Evolutionary conservation across 2,113 vertebrate species (phyloP), one percentile per base, ranked within the genome.

Genomic region (Chionodraco myersi): DNA sequence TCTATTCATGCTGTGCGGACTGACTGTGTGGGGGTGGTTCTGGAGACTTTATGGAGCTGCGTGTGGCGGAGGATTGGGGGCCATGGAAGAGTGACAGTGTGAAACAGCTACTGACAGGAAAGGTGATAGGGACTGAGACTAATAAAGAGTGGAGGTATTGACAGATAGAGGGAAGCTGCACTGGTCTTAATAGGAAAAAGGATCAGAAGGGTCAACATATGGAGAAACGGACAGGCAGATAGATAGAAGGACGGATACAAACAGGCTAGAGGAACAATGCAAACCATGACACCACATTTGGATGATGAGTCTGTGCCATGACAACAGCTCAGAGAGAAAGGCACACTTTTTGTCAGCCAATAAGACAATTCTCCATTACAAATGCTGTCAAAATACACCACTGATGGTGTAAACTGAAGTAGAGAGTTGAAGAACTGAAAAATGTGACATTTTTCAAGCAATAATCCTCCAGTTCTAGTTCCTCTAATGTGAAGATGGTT

Each of bases 41-140:
- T 75, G 81, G 75, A 85, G 84, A 77, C 70, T 87, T 83, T 82
- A 84, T 84, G 68, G 66, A 77, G 72, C 69, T 83, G 57, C 56
- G 71, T 48, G 45, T 74, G 76, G 72, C 76, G 77, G 61, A 72
- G 69, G 58, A 77, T 54, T 52, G 54, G 54, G 49, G 81, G 58
- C 60, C 58, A 41, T 54, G 57, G 60, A 75, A 73, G 78, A 82
- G 86, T 76, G 90, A 85, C 80, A 88, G 77, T 81, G 89, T 85
- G 73, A 91, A 91, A 91, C 71, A 79, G 82, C 77, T 75, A 82
- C 67, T 62, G 87, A 90, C 76, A 78, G 84, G 80, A 76, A 86
- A 86, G 51, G 79, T 64, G 77, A 54, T 76, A 80, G 64, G 54
- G 74, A 79, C 67, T 9, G 62, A 76, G 65, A 79, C 76, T 76